These are phyloP conservation scores for Cloeon dipterum DNA, from an alignment of 2,888 invertebrate genomes.

Conservation along the genomic window DNA sequence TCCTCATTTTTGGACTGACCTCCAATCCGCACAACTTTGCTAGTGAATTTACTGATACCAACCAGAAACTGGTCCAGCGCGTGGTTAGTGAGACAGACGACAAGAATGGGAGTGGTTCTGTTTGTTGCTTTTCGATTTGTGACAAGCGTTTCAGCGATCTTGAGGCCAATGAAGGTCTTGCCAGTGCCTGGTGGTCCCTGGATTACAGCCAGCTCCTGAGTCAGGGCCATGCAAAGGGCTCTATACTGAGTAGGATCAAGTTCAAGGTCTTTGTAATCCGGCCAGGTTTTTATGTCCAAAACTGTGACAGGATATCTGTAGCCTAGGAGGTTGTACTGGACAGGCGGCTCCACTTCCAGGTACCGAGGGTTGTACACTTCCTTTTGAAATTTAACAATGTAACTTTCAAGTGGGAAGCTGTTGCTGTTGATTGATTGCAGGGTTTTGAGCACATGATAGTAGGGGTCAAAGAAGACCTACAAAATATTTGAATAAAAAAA, in stretches of 20 bases:
- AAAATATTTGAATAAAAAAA: too few species aligned
- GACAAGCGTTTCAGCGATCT: constrained; percentile 17
- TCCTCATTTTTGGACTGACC: constrained; percentile 5
- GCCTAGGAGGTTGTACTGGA: not conserved
- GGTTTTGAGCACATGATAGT: constrained; percentile 19
- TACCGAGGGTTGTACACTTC: constrained; percentile 13
- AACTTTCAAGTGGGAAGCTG: constrained; percentile 15
- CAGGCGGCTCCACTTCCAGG: constrained; percentile 8
- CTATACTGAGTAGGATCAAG: constrained; percentile 15
- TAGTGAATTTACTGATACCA: constrained; percentile 4
- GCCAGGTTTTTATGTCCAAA: constrained; percentile 1
- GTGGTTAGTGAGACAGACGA: constrained; percentile 23
- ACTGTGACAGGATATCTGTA: not conserved
- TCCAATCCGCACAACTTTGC: constrained; percentile 6
- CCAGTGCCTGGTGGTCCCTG: constrained; percentile 28
- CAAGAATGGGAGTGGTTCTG: constrained; percentile 15
- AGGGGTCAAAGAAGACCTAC: constrained; percentile 26
- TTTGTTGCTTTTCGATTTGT: constrained; percentile 11
- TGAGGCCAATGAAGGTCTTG: constrained; percentile 22
- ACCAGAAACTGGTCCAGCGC: constrained; percentile 23
- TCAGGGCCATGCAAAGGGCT: constrained; percentile 15
- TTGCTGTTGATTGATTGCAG: constrained; percentile 15
- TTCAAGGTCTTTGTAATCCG: constrained; percentile 2
- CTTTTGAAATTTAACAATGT: constrained; percentile 13
- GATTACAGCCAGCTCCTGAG: constrained; percentile 16